Evolutionary conservation across 2,113 vertebrate species (phyloP).

Genomic region (Acrocephalus arundinaceus): DNA sequence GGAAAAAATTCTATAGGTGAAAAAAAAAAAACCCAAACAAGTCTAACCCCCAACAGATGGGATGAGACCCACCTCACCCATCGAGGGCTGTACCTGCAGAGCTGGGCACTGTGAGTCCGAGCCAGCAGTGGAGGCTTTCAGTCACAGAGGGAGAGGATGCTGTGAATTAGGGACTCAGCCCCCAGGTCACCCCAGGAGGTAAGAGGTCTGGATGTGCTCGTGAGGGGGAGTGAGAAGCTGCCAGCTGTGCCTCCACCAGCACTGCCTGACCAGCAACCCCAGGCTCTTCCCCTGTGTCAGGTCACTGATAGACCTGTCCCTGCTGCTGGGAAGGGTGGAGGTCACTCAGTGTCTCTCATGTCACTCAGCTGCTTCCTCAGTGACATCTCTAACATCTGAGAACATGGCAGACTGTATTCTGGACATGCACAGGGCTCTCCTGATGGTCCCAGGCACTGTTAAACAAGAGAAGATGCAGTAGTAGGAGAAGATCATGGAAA

Average conservation of each 20-base stretch:
- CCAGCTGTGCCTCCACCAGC: neutral
- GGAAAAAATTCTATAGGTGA: too few relatives aligned
- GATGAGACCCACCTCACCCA: neutral
- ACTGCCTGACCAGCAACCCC: neutral
- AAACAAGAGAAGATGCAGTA: fast-evolving
- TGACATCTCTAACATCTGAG: neutral
- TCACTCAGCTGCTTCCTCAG: neutral
- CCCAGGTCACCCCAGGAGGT: fast-evolving
- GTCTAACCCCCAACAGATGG: too few relatives aligned
- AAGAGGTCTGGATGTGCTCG: neutral
- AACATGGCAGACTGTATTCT: neutral
- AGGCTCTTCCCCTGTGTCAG: neutral
- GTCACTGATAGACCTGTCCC: neutral
- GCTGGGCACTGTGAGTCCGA: fast-evolving
- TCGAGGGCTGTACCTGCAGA: fast-evolving
- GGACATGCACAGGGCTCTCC: neutral
- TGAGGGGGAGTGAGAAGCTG: neutral
- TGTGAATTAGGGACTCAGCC: neutral
- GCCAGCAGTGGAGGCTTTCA: neutral
- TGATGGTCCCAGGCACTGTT: neutral
- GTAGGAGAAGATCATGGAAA: neutral
- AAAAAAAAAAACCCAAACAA: too few relatives aligned
- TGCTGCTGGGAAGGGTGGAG: fast-evolving
- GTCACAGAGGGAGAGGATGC: neutral
- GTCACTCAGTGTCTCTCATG: neutral